A percentile compares a stretch with the other conserved stretches of the same genome.
Evolutionary conservation across 2,113 vertebrate genomes (phyloP).

Genomic region (Protomyctophum bolini): DNA sequence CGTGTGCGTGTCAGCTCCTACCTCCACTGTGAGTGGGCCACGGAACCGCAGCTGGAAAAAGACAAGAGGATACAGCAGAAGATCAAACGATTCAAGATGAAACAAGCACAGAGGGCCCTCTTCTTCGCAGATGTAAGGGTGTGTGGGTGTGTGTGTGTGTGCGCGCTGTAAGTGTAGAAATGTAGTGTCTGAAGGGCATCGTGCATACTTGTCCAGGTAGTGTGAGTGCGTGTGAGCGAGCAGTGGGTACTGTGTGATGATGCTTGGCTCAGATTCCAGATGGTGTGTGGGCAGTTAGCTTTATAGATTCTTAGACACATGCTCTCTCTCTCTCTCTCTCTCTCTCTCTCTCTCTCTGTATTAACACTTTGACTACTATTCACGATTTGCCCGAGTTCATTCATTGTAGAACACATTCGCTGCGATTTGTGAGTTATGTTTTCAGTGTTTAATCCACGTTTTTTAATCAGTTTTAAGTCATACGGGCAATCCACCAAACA

Average conservation of each 20-base stretch:
- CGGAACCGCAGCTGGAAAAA: constrained; percentile 94
- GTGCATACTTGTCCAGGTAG: constrained; percentile 4
- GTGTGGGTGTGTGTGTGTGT: constrained; percentile 20
- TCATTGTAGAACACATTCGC: too few species aligned
- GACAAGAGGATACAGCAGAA: constrained; percentile 99
- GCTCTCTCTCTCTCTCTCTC: constrained; percentile 30
- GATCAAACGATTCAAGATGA: constrained; percentile 98
- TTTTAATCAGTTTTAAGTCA: too few species aligned
- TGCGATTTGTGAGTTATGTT: too few species aligned
- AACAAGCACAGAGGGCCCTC: constrained; percentile 97
- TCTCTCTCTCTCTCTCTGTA: constrained; percentile 29
- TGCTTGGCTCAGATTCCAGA: constrained; percentile 61
- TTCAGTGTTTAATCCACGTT: too few species aligned
- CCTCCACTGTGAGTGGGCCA: constrained; percentile 99
- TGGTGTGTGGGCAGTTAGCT: constrained; percentile 62
- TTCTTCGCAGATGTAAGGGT: constrained; percentile 97
- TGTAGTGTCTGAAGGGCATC: not conserved
- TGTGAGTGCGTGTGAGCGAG: constrained; percentile 39
- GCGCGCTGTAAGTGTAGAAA: not conserved
- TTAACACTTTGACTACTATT: too few species aligned
- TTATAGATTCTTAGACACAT: constrained; percentile 41
- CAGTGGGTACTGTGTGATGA: constrained; percentile 9
- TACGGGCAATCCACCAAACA: too few species aligned
- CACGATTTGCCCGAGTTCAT: too few species aligned
- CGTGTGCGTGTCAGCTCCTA: constrained; percentile 84